Percentiles rank a stretch among this genome's conserved stretches.
phyloP scores from a whole-genome alignment of 2,113 vertebrate genomes.

The Melospiza melodia region DNA sequence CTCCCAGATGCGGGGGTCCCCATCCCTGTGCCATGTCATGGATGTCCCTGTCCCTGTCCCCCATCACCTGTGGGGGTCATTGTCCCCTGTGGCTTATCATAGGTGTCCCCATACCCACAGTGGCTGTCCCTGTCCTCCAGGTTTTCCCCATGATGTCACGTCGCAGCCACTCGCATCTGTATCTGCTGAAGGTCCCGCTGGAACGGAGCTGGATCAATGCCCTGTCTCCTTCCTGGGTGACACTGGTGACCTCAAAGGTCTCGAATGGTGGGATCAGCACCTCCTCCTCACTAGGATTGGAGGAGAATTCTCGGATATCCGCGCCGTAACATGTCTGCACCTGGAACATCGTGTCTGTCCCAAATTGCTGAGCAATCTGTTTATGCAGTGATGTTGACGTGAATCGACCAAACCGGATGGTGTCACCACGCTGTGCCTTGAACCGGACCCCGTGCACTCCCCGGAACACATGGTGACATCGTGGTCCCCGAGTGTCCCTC shows the following conservation, averaged over 20 bases:
- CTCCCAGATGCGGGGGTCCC: background rate
- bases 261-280: background rate
- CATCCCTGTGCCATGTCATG: background rate
- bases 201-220: background rate
- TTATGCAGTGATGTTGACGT: rapidly evolving
- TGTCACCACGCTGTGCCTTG: rapidly evolving
- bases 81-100: background rate
- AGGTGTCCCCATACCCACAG: background rate
- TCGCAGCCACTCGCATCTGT: background rate
- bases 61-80: background rate
- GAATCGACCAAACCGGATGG: background rate
- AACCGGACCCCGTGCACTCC: background rate
- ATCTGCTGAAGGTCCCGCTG: background rate
- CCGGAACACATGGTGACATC: too few species aligned
- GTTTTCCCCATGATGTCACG: background rate
- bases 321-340: rapidly evolving
- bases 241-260: background rate
- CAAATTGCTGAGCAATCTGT: background rate
- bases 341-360: background rate
- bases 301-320: background rate
- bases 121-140: background rate
- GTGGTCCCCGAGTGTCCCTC: too few species aligned
- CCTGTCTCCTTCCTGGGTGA: background rate
- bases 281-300: background rate
- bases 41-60: background rate